A percentile compares a stretch with the other conserved stretches of the same genome.
phyloP scores from a whole-genome alignment of 1,140 invertebrate species.

The Eurosta solidaginis region DNA sequence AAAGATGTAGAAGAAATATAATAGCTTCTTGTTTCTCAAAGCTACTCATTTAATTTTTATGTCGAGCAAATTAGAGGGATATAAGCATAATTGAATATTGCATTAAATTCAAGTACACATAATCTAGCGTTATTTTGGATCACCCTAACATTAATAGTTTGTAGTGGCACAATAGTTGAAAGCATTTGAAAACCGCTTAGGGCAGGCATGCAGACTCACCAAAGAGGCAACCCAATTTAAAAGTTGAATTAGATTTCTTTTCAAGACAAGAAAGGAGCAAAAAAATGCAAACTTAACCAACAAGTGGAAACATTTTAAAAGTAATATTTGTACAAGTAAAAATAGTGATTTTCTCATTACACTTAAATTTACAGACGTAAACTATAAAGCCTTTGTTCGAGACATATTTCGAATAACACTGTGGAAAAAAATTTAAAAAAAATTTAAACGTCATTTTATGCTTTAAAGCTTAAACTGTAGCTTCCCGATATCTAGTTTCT shows the following conservation, averaged over 20 bases:
- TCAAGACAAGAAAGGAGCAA: background rate
- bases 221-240: slow-evolving; percentile 1
- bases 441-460: too few species aligned
- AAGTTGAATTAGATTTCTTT: slow-evolving; percentile 26
- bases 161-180: background rate
- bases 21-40: background rate
- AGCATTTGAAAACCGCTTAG: background rate
- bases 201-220: background rate
- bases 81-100: too few species aligned
- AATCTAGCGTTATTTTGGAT: too few species aligned
- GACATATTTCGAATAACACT: too few species aligned
- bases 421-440: too few species aligned
- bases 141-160: background rate
- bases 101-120: too few species aligned
- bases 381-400: too few species aligned
- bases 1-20: too few species aligned
- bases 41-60: background rate
- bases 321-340: background rate
- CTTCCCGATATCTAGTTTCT: too few species aligned
- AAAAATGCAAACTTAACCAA: background rate
- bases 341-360: background rate
- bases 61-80: too few species aligned
- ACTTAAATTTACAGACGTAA: too few species aligned
- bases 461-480: too few species aligned
- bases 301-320: background rate